Evolutionary conservation across 2,113 vertebrate genomes (phyloP).

Genomic region (Rhea americana): DNA sequence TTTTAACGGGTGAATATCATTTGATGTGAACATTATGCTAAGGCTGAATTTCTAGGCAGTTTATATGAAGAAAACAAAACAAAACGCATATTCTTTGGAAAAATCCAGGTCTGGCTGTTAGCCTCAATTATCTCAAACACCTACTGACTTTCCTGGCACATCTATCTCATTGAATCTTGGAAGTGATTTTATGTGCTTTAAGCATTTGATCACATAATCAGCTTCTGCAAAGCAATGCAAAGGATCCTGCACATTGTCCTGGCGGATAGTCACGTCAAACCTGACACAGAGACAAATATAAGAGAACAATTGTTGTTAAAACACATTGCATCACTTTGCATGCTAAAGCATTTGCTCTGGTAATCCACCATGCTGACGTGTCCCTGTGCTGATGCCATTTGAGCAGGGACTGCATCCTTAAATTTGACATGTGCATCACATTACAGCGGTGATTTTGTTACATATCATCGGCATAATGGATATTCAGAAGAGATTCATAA

Average conservation of each 20-base stretch:
- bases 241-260: slow-evolving; percentile 22
- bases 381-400: slow-evolving; percentile 44
- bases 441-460: slow-evolving; percentile 55
- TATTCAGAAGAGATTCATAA: slow-evolving; percentile 46
- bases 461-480: slow-evolving; percentile 42
- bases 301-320: slow-evolving; percentile 61
- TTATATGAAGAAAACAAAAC: neutral
- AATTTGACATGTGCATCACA: slow-evolving; percentile 33
- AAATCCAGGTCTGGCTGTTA: slow-evolving; percentile 48
- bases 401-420: slow-evolving; percentile 23
- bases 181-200: slow-evolving; percentile 34
- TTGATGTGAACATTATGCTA: slow-evolving; percentile 59
- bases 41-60: slow-evolving; percentile 40
- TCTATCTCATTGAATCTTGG: slow-evolving; percentile 30
- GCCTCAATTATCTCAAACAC: slow-evolving; percentile 22
- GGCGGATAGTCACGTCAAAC: slow-evolving; percentile 40
- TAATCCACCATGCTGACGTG: slow-evolving; percentile 62
- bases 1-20: slow-evolving; percentile 37
- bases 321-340: slow-evolving; percentile 56
- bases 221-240: slow-evolving; percentile 27
- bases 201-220: slow-evolving; percentile 38
- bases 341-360: slow-evolving; percentile 57
- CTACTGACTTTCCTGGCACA: slow-evolving; percentile 54
- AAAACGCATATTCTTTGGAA: slow-evolving; percentile 40
- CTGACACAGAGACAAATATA: slow-evolving; percentile 48